Evolutionary conservation across 2,113 vertebrate genomes (phyloP).

Genomic region (Ramphastos sulfuratus): DNA sequence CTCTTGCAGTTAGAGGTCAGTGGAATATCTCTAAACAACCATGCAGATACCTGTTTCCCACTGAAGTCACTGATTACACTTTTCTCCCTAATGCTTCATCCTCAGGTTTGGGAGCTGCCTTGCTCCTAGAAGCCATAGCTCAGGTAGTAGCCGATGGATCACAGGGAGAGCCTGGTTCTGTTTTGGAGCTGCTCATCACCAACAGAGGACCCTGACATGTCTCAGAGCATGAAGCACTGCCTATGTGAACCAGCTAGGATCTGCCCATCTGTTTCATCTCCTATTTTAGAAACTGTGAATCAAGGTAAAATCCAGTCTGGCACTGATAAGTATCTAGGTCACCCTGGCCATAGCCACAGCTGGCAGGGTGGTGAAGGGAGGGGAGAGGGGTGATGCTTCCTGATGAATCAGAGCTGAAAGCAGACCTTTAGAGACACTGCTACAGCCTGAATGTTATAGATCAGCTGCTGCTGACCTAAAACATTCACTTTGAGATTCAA

Average conservation of each 20-base stretch:
- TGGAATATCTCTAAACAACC: neutral
- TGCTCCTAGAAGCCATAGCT: neutral
- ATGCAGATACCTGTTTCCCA: neutral
- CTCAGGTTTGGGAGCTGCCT: neutral
- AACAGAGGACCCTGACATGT: neutral
- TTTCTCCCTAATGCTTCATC: neutral
- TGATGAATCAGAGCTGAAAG: conserved; percentile 46
- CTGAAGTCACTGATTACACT: neutral
- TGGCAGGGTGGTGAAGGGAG: neutral
- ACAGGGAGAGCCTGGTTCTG: fast-evolving
- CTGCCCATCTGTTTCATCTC: conserved; percentile 11
- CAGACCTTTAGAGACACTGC: neutral
- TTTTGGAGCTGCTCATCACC: neutral
- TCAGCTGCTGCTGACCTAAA: conserved; percentile 12
- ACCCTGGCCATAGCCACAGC: conserved; percentile 25
- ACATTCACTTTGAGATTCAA: conserved; percentile 38
- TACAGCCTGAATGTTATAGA: neutral
- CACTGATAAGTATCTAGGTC: conserved; percentile 31
- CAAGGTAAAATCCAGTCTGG: conserved; percentile 40
- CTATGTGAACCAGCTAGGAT: neutral
- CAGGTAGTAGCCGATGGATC: neutral
- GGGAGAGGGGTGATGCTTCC: neutral
- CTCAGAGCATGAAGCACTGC: neutral
- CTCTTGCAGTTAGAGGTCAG: neutral
- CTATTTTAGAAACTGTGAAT: neutral